phyloP scores from a whole-genome alignment of 92 coral and sea anemone genomes.

The Palythoa caribaeorum region DNA sequence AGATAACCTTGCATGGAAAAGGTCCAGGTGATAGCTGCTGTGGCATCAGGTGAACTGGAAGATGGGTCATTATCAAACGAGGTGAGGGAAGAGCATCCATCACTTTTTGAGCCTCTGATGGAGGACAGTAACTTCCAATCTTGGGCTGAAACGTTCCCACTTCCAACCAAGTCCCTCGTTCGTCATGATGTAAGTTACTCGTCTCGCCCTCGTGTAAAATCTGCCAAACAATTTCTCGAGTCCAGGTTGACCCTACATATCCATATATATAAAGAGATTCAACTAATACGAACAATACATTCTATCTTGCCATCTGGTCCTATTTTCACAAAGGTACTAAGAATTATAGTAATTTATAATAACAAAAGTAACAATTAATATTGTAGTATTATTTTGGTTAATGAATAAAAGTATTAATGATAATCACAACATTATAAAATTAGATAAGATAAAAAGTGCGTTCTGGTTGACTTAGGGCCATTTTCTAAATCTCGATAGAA shows the following conservation, averaged over 20 bases:
- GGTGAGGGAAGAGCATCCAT: conserved; percentile 51
- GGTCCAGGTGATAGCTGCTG: conserved; percentile 46
- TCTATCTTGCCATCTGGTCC: too few species aligned
- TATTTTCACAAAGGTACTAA: too few species aligned
- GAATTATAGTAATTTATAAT: too few species aligned
- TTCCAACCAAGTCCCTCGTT: conserved; percentile 23
- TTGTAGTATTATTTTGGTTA: too few species aligned
- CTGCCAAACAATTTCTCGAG: conserved; percentile 66
- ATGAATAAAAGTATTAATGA: too few species aligned
- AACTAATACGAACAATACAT: too few species aligned
- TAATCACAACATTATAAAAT: too few species aligned
- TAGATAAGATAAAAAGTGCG: too few species aligned
- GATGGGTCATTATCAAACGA: conserved; percentile 62
- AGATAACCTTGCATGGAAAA: background rate
- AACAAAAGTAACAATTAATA: too few species aligned
- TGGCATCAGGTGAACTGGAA: conserved; percentile 54
- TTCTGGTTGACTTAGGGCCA: too few species aligned
- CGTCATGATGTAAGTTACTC: conserved; percentile 3
- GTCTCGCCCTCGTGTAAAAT: background rate
- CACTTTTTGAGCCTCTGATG: background rate
- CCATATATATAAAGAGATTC: too few species aligned
- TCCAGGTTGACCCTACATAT: conserved; percentile 59
- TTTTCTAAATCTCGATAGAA: too few species aligned
- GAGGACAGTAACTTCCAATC: background rate
- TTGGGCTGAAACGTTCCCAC: background rate